Base-by-base conservation (phyloP, 2,797 vertebrate species). In the Rhadinocentrus ornatus region DNA sequence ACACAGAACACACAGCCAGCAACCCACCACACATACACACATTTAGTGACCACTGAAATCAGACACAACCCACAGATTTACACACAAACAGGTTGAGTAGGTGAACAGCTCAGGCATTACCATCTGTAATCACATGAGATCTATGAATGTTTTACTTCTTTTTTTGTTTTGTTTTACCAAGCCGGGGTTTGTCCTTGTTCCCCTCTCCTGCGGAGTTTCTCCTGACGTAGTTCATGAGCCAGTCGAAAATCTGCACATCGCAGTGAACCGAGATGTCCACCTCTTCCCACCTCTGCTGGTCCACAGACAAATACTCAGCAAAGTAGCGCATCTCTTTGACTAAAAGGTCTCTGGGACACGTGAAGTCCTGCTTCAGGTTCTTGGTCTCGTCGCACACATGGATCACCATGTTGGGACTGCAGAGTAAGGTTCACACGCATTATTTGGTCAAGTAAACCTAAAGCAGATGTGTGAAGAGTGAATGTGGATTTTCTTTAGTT, bases 221-320 rank as follows among this genome's bases (percentile, higher is more conserved):
- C 90, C 97, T 96, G 73, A 98, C 96, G 0, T 98, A 99, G 93
- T 94, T 96, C 88, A 99, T 99, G 87, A 99, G 94, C 98, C 98
- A 99, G 93, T 97, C 96, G 70, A 99, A 99, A 93, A 99, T 99
- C 85, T 99, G 97, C 81, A 99, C 94, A 0, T 99, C 98, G 39
- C 98, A 99, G 92, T 99, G 98, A 63, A 99, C 97, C 0, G 98
- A 99, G 82, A 99, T 99, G 93, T 99, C 98, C 87, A 99, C 97
- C 80, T 99, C 97, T 61, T 99, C 97, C 97, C 97, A 99, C 80
- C 97, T 93, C 92, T 99, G 97, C 11, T 96, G 82, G 69, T 98
- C 98, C 88, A 97, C 93, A 0, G 98, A 96, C 65, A 99, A 89
- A 86, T 99, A 99, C 87, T 99, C 98, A 4, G 96, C 96, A 75